These are phyloP conservation scores for Steromphala cineraria DNA, from an alignment of 2,888 invertebrate genomes.

Conservation along the genomic window DNA sequence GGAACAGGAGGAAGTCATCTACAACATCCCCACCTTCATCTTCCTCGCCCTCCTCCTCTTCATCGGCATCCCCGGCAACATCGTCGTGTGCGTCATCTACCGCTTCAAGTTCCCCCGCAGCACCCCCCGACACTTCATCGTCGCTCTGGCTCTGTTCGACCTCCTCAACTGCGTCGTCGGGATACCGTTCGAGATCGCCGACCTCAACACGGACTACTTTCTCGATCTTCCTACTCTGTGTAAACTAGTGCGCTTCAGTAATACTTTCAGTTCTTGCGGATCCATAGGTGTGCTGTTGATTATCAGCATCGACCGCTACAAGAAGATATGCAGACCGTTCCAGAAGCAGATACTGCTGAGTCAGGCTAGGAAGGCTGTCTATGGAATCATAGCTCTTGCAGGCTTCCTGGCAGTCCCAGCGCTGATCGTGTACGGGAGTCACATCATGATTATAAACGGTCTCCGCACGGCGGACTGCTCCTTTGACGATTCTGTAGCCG, in stretches of 20 bases:
- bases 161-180: slow-evolving; percentile 10
- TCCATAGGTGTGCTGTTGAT: neutral
- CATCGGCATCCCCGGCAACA: slow-evolving; percentile 8
- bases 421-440: neutral
- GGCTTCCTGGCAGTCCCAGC: neutral
- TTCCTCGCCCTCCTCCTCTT: neutral
- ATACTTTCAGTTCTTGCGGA: slow-evolving; percentile 9
- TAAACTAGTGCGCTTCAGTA: slow-evolving; percentile 4
- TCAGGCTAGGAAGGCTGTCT: neutral
- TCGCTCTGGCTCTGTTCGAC: slow-evolving; percentile 8
- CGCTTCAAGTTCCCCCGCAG: neutral
- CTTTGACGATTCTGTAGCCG: neutral
- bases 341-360: neutral
- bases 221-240: neutral
- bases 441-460: neutral
- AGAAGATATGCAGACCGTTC: slow-evolving; percentile 14
- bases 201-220: slow-evolving; percentile 11
- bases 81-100: slow-evolving; percentile 4
- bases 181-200: slow-evolving; percentile 9
- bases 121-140: slow-evolving; percentile 1
- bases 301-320: slow-evolving; percentile 1
- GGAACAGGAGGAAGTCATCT: slow-evolving; percentile 4
- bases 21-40: slow-evolving; percentile 4
- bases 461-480: neutral
- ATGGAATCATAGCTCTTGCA: neutral